Base-by-base conservation (phyloP, 2,888 invertebrate species). In the Pogonocherus hispidulus region DNA sequence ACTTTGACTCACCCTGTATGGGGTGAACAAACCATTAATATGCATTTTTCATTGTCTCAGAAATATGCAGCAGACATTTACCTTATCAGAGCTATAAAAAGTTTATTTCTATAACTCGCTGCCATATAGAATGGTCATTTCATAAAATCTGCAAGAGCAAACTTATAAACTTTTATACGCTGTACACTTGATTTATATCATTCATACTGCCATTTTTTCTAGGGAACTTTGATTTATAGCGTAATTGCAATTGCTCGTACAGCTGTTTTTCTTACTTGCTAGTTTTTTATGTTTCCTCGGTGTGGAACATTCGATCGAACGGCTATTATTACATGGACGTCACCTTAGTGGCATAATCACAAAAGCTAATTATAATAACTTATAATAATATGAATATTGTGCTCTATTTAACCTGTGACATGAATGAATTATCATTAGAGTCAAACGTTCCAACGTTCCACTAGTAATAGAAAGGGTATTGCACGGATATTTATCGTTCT, bases 331-430 rank as follows among this genome's bases (percentile, higher is more conserved):
- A 19, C 19, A 27, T 62, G 49, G 32, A 27, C 51, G 62, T 62
- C 62, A 62, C 63, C 37, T n/a, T 27, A 32, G 19, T 16, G 19
- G 59, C 59, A 59, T 59, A 59, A 32, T 47, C 46, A 71, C 68
- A 66, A 68, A 66, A 68, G 59, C 57, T 63, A 44, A 67, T 67
- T 65, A 56, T 32, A 59, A 65, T 67, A 66, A 52, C 51, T 49
- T 67, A 63, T 55, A 62, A 59, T 60, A 59, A 60, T 51, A 66
- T 71, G 68, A 70, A 71, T 73, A 70, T 66, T 69, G 64, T 52
- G 67, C 63, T 66, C 65, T 69, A 63, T 69, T 73, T 71, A 68
- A 70, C 66, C 70, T 57, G 46, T 67, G 69, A 71, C 71, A 41
- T 47, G 46, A 3, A 32, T 56, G 60, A 63, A 65, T 35, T 35